Evolutionary conservation across 1,140 invertebrate species (phyloP).

Genomic region (Laupala kohalensis): DNA sequence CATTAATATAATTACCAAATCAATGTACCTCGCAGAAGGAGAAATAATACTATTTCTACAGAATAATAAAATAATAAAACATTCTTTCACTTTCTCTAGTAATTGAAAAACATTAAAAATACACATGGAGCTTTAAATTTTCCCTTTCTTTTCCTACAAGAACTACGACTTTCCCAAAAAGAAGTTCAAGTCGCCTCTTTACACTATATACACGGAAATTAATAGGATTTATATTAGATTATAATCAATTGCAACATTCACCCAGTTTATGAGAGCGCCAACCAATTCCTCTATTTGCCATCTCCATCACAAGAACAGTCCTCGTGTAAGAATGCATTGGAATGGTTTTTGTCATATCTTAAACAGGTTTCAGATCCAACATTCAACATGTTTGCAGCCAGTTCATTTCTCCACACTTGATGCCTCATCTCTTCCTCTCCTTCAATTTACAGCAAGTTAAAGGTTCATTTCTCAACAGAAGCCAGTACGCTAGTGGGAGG

Average conservation of each 20-base stretch:
- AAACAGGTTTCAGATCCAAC: neutral
- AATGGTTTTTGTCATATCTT: neutral
- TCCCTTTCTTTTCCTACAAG: constrained; percentile 8
- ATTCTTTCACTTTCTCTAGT: constrained; percentile 12
- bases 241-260: constrained; percentile 10
- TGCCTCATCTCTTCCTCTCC: neutral
- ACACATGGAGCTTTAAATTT: constrained; percentile 7
- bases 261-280: constrained; percentile 1
- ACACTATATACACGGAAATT: constrained; percentile 29
- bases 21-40: constrained; percentile 11
- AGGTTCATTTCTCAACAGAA: neutral
- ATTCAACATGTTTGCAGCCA: neutral
- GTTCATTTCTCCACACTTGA: constrained; percentile 1
- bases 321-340: neutral
- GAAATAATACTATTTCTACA: constrained; percentile 5
- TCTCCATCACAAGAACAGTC: neutral
- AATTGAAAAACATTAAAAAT: constrained; percentile 16
- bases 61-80: constrained; percentile 6
- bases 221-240: constrained; percentile 14
- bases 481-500: neutral
- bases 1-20: constrained; percentile 10
- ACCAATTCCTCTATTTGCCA: constrained; percentile 1
- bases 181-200: constrained; percentile 22
- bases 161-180: constrained; percentile 17
- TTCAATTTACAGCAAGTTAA: neutral